Evolutionary conservation across 1,140 invertebrate genomes (phyloP), one percentile per base, ranked within the genome.

Genomic region (Lepeophtheirus salmonis): DNA sequence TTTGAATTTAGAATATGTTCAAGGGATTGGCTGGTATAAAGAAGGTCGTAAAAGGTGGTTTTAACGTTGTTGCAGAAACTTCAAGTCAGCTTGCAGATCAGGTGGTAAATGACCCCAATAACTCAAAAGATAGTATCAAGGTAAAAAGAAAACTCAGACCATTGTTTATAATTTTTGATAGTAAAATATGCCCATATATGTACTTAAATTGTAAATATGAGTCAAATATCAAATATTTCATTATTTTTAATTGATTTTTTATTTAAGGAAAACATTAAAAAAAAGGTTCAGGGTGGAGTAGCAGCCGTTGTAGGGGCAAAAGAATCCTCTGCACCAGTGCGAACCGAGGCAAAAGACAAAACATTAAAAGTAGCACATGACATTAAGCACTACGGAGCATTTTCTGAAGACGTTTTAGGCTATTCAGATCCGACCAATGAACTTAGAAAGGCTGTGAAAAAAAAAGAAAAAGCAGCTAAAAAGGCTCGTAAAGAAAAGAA

Each of bases 401-500:
- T 61, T 24, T 20, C 17, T 14, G 59, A 61, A 18, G 59, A 61
- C 13, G 54, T 50, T 17, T 50, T 61, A n/a, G 59, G 59, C 2
- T 61, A 55, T 25, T 20, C 17, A 2, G 59, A 61, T 22, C 59
- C 59, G 1, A 54, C n/a, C 3, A 61, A 61, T 18, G 59, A 61
- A 2, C 49, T 61, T 18, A 52, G 59, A 2, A 61, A 61, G 50
- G 59, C 59, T n/a, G 59, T 61, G 6, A 61, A 61, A 16, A 22
- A 17, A 18, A 52, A 61, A 55, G 59, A 61, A 26, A 61, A 61
- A 23, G 59, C 59, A 14, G 59, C 59, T 18, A 61, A 61, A 50
- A 61, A 61, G 49, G 59, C 59, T 1, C 48, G 49, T n/a, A 61
- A 61, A 53, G 59, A 53, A 17, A 61, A 61, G 24, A 61, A 61